phyloP scores from a whole-genome alignment of 1,140 invertebrate species.

The Riptortus pedestris region DNA sequence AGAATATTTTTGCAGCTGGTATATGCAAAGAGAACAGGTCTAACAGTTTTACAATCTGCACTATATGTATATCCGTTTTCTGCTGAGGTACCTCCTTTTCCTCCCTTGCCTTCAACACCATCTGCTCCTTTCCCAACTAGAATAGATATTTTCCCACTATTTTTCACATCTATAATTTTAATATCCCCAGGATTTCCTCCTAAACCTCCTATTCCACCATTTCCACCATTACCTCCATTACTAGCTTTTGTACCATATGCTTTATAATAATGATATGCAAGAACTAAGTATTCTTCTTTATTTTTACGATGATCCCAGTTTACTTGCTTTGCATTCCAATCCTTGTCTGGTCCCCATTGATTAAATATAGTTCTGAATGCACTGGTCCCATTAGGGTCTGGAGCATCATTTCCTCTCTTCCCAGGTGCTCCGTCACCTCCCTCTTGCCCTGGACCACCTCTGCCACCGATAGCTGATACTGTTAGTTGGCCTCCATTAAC shows the following conservation, averaged over 20 bases:
- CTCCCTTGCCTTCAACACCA: neutral
- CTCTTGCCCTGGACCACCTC: neutral
- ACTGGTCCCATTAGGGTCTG: neutral
- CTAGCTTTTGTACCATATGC: neutral
- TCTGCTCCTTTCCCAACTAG: neutral
- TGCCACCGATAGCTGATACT: neutral
- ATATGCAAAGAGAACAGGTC: no score
- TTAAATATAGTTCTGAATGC: neutral
- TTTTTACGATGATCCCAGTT: neutral
- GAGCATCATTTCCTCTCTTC: neutral
- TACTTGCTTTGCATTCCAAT: neutral
- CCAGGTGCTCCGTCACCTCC: neutral
- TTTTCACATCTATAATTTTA: neutral
- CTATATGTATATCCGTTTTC: no score
- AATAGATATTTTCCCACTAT: neutral
- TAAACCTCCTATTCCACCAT: constrained; percentile 16
- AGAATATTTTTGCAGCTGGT: no score
- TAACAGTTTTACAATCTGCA: no score
- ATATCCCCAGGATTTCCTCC: constrained; percentile 11
- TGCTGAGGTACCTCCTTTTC: neutral
- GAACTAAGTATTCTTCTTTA: neutral
- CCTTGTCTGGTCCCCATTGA: neutral
- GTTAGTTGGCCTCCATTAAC: neutral
- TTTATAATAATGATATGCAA: neutral
- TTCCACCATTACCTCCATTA: constrained; percentile 11